A percentile compares a stretch with the other conserved stretches of the same genome.
phyloP scores from a whole-genome alignment of 1,140 invertebrate species.

The Drosophila pseudoobscura region DNA sequence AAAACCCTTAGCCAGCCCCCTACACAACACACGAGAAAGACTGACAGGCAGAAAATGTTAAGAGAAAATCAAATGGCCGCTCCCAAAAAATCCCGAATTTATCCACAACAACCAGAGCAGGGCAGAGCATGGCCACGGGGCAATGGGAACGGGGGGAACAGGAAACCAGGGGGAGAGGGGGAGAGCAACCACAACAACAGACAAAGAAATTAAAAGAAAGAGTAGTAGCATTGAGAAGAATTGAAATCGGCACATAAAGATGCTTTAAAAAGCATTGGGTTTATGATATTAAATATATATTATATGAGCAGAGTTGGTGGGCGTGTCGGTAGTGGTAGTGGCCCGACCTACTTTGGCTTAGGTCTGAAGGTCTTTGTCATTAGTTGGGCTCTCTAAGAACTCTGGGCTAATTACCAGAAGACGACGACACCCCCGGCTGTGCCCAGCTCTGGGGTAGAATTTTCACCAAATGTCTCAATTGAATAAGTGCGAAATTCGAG shows the following conservation, averaged over 20 bases:
- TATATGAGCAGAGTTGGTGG: too few relatives aligned
- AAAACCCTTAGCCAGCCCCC: too few relatives aligned
- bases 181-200: conserved; percentile 55
- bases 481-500: conserved; percentile 60
- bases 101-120: conserved; percentile 52
- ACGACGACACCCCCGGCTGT: background rate
- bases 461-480: conserved; percentile 51
- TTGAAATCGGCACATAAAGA: background rate
- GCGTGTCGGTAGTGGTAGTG: too few relatives aligned
- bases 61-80: conserved; percentile 58
- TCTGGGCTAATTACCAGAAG: conserved; percentile 34
- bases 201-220: conserved; percentile 41
- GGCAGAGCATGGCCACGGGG: background rate
- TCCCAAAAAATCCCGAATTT: conserved; percentile 62
- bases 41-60: conserved; percentile 22
- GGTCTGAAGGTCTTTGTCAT: conserved; percentile 44
- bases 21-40: conserved; percentile 30
- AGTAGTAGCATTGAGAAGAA: conserved; percentile 6
- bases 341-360: conserved; percentile 34
- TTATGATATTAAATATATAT: too few relatives aligned
- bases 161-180: too few relatives aligned
- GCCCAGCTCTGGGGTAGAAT: conserved; percentile 1
- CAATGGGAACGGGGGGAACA: too few relatives aligned
- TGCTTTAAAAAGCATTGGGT: background rate
- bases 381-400: conserved; percentile 9